Percentiles rank a stretch among this genome's conserved stretches.
Evolutionary conservation across 2,113 vertebrate species (phyloP).

Genomic region (Podarcis raffonei): DNA sequence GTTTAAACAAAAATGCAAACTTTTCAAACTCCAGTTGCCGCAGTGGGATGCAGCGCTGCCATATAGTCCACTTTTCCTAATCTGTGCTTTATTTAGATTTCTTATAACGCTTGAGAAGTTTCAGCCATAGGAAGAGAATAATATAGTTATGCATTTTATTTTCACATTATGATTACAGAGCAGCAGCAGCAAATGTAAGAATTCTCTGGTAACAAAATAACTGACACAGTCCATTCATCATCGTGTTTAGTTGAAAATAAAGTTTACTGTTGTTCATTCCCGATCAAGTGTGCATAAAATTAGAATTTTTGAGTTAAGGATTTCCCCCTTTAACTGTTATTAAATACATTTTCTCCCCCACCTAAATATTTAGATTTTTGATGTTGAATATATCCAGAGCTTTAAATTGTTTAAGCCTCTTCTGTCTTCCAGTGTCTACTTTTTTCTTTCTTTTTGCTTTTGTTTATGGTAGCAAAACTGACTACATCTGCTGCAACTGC

Average conservation of each 20-base stretch:
- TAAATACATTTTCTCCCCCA: conserved; percentile 71
- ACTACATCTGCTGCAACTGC: conserved; percentile 78
- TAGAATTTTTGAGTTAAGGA: conserved; percentile 73
- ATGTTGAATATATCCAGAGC: conserved; percentile 72
- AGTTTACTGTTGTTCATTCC: background rate
- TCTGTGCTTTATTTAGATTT: conserved; percentile 76
- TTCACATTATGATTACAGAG: conserved; percentile 71
- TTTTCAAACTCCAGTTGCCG: conserved; percentile 75
- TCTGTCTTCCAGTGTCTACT: conserved; percentile 80
- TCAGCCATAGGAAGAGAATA: conserved; percentile 75
- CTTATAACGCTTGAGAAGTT: conserved; percentile 72
- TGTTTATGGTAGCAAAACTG: conserved; percentile 81
- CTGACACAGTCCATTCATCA: background rate
- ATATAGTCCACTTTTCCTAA: conserved; percentile 52
- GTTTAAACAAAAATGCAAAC: conserved; percentile 84
- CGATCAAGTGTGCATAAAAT: conserved; percentile 72
- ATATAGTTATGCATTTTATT: conserved; percentile 83
- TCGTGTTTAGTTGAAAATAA: background rate
- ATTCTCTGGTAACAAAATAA: conserved; percentile 84
- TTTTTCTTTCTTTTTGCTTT: conserved; percentile 61
- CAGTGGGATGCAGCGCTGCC: conserved; percentile 70
- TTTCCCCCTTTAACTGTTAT: conserved; percentile 68
- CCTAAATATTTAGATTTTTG: conserved; percentile 71
- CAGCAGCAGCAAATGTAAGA: conserved; percentile 83
- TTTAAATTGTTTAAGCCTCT: conserved; percentile 86